Base-by-base conservation (phyloP, 2,113 vertebrate genomes). In the Alaudala cheleensis region DNA sequence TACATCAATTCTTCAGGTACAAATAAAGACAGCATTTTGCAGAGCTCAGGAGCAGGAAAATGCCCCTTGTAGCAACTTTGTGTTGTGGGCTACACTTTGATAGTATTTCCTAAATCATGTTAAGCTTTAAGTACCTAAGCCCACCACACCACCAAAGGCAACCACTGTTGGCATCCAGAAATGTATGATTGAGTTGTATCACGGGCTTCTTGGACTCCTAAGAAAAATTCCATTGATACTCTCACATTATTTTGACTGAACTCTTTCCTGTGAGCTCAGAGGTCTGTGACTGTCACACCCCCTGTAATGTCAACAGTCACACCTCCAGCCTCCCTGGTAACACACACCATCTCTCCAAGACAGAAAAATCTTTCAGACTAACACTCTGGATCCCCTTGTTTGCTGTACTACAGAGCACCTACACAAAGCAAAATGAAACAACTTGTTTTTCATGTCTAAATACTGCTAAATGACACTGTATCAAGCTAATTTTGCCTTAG, bases 401-500 rank as follows among this genome's bases (percentile, higher is more conserved):
- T 95, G 85, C 90, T 64, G 26, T 28, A 21, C 25, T 15, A 19
- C 1, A 2, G 70, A 47, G 51, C 78, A 73, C n/a, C 54, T 26
- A 70, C 50, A 4, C 19, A 71, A 61, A 86, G 29, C 57, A 62
- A 84, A 81, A 51, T 1, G 16, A 76, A 91, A 60, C 79, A 57
- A 69, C 62, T 29, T 67, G 96, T 50, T 71, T 76, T 31, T 73
- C 67, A 14, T 93, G 96, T 95, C 92, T 92, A 96, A 97, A 96
- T 91, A 83, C 83, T 92, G 78, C 90, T 96, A 95, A 97, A 96
- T 40, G 89, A 97, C 95, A 97, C 96, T 77, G 88, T 95, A 97
- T 96, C 96, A 94, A 97, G 93, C 89, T 97, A 95, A 96, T 97
- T 93, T 95, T 47, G 93, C 95, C 92, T 93, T 44, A 72, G 88